Percentiles rank a stretch among this genome's conserved stretches.
Conservation (phyloP, 2,888 invertebrate genomes). For the Ormyrus nitidulus region DNA sequence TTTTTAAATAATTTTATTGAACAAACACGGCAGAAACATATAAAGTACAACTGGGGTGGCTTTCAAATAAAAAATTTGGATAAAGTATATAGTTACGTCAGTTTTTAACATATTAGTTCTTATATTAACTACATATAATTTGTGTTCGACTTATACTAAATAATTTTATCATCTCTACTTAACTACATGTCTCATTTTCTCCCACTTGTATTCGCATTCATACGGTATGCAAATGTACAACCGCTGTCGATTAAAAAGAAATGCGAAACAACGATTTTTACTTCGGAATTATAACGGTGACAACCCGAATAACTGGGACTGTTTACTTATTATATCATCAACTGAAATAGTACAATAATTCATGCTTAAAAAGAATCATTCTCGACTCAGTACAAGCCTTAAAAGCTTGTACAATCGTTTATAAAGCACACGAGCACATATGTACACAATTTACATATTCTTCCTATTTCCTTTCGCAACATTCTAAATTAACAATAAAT, state of each 20-base stretch:
- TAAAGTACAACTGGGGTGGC: conserved; percentile 48
- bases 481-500: conserved; percentile 45
- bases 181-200: conserved; percentile 41
- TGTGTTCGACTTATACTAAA: conserved; percentile 47
- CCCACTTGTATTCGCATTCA: conserved; percentile 38
- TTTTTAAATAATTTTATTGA: conserved; percentile 57
- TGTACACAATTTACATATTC: conserved; percentile 62
- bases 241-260: conserved; percentile 35
- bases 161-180: conserved; percentile 41
- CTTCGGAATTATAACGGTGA: conserved; percentile 25
- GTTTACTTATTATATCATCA: conserved; percentile 5
- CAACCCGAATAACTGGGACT: conserved; percentile 21
- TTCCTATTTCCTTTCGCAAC: conserved; percentile 39
- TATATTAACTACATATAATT: conserved; percentile 53
- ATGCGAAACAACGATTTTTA: conserved; percentile 23
- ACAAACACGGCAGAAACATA: conserved; percentile 56
- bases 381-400: conserved; percentile 22
- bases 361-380: conserved; percentile 29
- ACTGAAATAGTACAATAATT: conserved; percentile 29
- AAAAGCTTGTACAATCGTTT: conserved; percentile 31
- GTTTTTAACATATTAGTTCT: conserved; percentile 41
- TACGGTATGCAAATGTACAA: conserved; percentile 33
- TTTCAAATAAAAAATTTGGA: conserved; percentile 56
- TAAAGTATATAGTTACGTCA: conserved; percentile 43
- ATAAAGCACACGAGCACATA: conserved; percentile 53